Percentiles rank a stretch among this genome's conserved stretches.
phyloP scores from a whole-genome alignment of 1,140 invertebrate species.

The Aricia agestis region DNA sequence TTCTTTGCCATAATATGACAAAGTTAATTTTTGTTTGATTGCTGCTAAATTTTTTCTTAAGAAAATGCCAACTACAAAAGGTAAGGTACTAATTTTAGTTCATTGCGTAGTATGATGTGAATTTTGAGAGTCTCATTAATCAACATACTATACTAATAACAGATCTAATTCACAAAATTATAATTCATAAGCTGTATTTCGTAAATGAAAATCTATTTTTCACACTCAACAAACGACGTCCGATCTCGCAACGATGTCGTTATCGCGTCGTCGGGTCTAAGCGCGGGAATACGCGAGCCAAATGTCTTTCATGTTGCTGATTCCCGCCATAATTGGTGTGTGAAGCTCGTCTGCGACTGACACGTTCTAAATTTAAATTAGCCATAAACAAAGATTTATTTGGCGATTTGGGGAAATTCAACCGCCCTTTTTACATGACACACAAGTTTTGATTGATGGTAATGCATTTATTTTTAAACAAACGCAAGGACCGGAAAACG shows the following conservation, averaged over 20 bases:
- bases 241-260: slow-evolving; percentile 17
- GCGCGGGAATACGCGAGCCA: slow-evolving; percentile 27
- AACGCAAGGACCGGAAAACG: background rate
- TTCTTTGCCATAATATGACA: too few species aligned
- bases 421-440: background rate
- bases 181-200: too few species aligned
- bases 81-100: too few species aligned
- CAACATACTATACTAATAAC: too few species aligned
- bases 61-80: too few species aligned
- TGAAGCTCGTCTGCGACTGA: slow-evolving; percentile 43
- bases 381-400: slow-evolving; percentile 26
- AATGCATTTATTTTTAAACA: background rate
- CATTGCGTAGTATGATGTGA: too few species aligned
- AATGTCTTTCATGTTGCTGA: slow-evolving; percentile 37
- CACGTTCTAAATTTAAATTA: slow-evolving; percentile 36
- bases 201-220: too few species aligned
- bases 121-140: too few species aligned
- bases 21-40: too few species aligned
- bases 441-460: background rate
- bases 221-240: too few species aligned
- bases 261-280: slow-evolving; percentile 22
- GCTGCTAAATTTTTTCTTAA: too few species aligned
- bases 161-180: too few species aligned
- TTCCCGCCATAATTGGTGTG: slow-evolving; percentile 44
- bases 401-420: background rate